Conservation (phyloP, 2,113 vertebrate species). For the Macaca fascicularis region DNA sequence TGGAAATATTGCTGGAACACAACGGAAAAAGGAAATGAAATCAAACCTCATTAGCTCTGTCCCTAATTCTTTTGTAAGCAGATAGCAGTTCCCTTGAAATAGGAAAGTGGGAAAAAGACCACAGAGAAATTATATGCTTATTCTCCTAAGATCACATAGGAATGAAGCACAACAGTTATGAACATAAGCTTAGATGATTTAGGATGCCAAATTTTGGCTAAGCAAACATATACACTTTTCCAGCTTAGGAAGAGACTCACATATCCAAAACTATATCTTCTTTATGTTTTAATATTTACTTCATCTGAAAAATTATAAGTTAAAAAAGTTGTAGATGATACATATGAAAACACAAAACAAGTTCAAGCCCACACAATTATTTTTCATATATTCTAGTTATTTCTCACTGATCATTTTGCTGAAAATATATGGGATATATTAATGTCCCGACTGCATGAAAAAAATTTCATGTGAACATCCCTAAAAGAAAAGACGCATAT, state of each 20-base stretch:
- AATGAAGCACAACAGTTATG: neutral
- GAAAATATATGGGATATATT: neutral
- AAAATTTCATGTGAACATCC: neutral
- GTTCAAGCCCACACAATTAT: neutral
- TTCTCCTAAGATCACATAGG: neutral
- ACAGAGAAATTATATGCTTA: constrained; percentile 6
- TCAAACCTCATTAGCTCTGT: neutral
- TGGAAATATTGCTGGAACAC: neutral
- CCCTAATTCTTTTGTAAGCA: neutral
- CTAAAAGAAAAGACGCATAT: neutral
- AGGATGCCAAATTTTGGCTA: neutral
- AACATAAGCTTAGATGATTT: neutral
- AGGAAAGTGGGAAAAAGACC: neutral
- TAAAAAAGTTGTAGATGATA: neutral
- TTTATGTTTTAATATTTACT: neutral
- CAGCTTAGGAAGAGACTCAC: neutral
- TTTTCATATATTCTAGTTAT: neutral
- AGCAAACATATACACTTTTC: neutral
- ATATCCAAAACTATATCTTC: neutral
- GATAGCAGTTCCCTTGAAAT: constrained; percentile 1
- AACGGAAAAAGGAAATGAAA: neutral
- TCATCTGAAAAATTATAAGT: neutral
- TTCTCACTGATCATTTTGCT: neutral
- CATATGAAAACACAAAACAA: neutral
- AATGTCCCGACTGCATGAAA: neutral